Evolutionary conservation across 2,113 vertebrate species (phyloP), one percentile per base, ranked within the genome.

Genomic region (Uropsilus gracilis): DNA sequence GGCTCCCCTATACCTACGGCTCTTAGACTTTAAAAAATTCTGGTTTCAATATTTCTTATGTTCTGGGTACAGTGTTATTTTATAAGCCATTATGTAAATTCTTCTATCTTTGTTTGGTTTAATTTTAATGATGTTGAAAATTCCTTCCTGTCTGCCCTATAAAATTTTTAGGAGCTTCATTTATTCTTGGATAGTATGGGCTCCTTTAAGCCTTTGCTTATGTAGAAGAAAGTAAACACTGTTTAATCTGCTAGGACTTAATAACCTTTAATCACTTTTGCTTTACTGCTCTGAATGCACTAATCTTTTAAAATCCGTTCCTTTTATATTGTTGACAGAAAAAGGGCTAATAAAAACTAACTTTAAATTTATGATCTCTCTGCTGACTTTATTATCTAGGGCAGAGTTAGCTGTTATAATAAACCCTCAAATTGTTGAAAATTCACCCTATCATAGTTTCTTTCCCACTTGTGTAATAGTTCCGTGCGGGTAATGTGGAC

Each of bases 161-260:
- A 86, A 66, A 82, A 80, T 17, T 63, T 82, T 87, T 84, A 80
- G 42, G 24, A 53, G 4, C 16, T 84, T 92, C 4, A 17, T 92
- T 32, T 80, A 76, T 72, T 94, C 20, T 44, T 24, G 86, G 80
- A 50, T 20, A 78, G 17, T 73, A 91, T 63, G 69, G 13, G 37
- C 39, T 69, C 28, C 48, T 89, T 83, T 64, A 83, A 53, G 10
- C 2, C n/a, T 89, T 46, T 80, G 91, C 48, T 78, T 86, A 44
- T 20, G 5, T 75, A 34, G 8, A 8, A 34, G 20, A 97, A 97
- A 82, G 59, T 86, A 72, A 86, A 63, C n/a, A 64, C 8, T 50
- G 46, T 66, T 17, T 61, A 82, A 53, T 93, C 39, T 68, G 14
- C 57, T 44, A 77, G 17, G 20, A 82, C 24, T 63, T 76, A 50